Evolutionary conservation across 2,113 vertebrate species (phyloP).

Genomic region (Engraulis encrasicolus): DNA sequence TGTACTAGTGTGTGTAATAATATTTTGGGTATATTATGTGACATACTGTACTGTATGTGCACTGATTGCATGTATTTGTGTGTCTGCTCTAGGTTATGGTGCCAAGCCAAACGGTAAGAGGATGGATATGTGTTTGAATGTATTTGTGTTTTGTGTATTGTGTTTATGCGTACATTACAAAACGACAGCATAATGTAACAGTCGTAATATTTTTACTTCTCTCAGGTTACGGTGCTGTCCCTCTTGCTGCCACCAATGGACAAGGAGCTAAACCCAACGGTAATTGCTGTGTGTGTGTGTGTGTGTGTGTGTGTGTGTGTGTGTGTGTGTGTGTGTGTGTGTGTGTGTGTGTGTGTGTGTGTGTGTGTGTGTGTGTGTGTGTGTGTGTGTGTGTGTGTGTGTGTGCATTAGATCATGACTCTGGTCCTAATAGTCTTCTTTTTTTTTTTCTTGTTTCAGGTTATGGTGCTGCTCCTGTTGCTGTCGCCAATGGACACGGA

Average conservation of each 20-base stretch:
- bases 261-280: slow-evolving; percentile 50
- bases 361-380: neutral
- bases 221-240: slow-evolving; percentile 25
- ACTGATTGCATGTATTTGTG: neutral
- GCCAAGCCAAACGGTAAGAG: slow-evolving; percentile 45
- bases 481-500: slow-evolving; percentile 18
- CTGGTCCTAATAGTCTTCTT: neutral
- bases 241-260: slow-evolving; percentile 39
- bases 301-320: too few species aligned
- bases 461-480: slow-evolving; percentile 29
- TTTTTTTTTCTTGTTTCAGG: neutral
- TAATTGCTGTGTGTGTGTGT: slow-evolving; percentile 16
- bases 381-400: slow-evolving; percentile 2
- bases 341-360: neutral
- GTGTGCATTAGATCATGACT: neutral
- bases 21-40: too few species aligned
- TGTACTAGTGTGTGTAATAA: too few species aligned
- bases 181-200: too few species aligned
- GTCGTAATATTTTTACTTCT: neutral
- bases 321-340: too few species aligned
- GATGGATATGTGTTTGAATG: too few species aligned
- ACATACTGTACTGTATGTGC: neutral
- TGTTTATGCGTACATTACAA: neutral
- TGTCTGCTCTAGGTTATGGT: slow-evolving; percentile 3
- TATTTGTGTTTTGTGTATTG: too few species aligned